Conservation (phyloP, 2,888 invertebrate genomes). For the Holacanthella duospinosa region DNA sequence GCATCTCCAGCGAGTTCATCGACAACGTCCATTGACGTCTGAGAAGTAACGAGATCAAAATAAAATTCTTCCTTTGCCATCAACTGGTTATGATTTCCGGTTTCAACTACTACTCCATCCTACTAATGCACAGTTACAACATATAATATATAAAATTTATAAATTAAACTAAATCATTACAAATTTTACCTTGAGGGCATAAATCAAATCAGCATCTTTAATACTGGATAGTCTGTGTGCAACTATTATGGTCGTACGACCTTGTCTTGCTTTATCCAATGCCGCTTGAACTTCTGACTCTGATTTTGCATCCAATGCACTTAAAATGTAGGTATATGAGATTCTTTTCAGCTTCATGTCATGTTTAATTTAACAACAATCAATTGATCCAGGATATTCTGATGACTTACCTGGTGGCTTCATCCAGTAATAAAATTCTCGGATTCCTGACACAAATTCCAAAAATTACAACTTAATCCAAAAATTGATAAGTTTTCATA, state of each 20-base stretch:
- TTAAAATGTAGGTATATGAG: too few species aligned
- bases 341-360: too few species aligned
- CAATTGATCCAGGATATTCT: too few species aligned
- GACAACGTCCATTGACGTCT: slow-evolving; percentile 30
- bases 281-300: slow-evolving; percentile 47
- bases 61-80: slow-evolving; percentile 40
- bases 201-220: slow-evolving; percentile 39
- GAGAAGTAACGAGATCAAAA: slow-evolving; percentile 38
- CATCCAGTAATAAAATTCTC: slow-evolving; percentile 43
- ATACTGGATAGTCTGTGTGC: slow-evolving; percentile 41
- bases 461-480: too few species aligned
- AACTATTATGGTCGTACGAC: slow-evolving; percentile 41
- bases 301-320: slow-evolving; percentile 45
- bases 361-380: too few species aligned
- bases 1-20: slow-evolving; percentile 25
- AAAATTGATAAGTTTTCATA: not conserved
- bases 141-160: slow-evolving; percentile 9
- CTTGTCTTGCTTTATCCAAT: slow-evolving; percentile 44
- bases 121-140: slow-evolving; percentile 10
- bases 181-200: slow-evolving; percentile 39
- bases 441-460: too few species aligned
- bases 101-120: slow-evolving; percentile 39
- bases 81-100: slow-evolving; percentile 40
- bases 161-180: not conserved
- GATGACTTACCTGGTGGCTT: slow-evolving; percentile 41